Percentiles rank a stretch among this genome's conserved stretches.
These are phyloP conservation scores for Pteronura brasiliensis DNA, from an alignment of 2,113 vertebrate species.

Conservation along the genomic window DNA sequence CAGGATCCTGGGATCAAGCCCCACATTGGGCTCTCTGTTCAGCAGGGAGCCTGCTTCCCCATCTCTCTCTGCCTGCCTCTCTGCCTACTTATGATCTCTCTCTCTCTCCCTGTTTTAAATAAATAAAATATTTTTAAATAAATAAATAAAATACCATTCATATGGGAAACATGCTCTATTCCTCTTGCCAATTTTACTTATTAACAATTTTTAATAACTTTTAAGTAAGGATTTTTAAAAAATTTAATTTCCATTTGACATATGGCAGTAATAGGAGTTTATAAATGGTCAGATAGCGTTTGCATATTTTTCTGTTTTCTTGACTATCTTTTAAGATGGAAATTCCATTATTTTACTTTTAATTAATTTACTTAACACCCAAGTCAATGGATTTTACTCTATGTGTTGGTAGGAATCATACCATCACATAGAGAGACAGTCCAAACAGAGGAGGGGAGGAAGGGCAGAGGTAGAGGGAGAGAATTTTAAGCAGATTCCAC, in stretches of 20 bases:
- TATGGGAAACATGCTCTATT: neutral
- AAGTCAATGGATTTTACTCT: conserved; percentile 52
- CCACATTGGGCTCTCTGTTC: too few species aligned
- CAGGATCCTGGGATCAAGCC: too few species aligned
- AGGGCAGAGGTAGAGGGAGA: neutral
- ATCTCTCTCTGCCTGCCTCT: too few species aligned
- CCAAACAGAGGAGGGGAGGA: neutral
- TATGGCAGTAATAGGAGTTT: conserved; percentile 36
- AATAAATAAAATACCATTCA: neutral
- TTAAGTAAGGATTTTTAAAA: conserved; percentile 31
- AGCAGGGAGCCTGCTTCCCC: too few species aligned
- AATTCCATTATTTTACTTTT: conserved; percentile 62
- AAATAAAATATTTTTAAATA: neutral
- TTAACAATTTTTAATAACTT: conserved; percentile 59
- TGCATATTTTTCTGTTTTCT: conserved; percentile 44
- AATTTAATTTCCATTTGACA: conserved; percentile 56
- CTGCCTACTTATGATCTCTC: too few species aligned
- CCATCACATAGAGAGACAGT: neutral
- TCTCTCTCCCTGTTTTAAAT: too few species aligned
- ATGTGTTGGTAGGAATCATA: neutral
- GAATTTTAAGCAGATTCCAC: neutral
- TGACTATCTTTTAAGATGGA: conserved; percentile 66
- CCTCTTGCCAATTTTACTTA: neutral
- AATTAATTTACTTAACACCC: conserved; percentile 72
- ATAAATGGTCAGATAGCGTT: conserved; percentile 63